phyloP scores from a whole-genome alignment of 2,113 vertebrate species.

The Cepphus grylle region DNA sequence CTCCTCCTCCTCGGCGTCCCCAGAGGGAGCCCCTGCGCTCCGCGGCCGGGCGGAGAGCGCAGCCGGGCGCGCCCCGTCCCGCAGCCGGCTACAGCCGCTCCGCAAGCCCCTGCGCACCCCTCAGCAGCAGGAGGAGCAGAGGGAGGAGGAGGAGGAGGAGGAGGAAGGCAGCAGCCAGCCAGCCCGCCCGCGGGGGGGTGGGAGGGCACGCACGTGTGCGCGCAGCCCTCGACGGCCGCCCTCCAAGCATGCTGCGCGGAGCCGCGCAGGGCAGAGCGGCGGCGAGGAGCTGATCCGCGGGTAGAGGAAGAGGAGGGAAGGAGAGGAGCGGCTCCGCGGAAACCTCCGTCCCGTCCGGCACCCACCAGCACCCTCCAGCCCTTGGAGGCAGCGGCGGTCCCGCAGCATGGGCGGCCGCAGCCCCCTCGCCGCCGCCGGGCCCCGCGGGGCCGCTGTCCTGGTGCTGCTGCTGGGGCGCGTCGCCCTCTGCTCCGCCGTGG shows the following conservation, averaged over 20 bases:
- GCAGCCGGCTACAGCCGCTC: background rate
- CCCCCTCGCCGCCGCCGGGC: background rate
- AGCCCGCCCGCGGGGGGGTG: background rate
- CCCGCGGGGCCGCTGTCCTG: slow-evolving; percentile 16
- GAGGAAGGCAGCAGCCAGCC: background rate
- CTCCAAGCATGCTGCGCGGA: slow-evolving; percentile 20
- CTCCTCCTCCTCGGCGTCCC: background rate
- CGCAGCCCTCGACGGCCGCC: slow-evolving; percentile 17
- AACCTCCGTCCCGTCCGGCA: background rate
- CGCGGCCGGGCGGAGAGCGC: background rate
- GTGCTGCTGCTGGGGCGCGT: slow-evolving; percentile 21
- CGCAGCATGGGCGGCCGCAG: slow-evolving; percentile 9
- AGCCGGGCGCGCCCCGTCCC: slow-evolving; percentile 10
- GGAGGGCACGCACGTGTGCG: background rate
- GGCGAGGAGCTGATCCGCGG: background rate
- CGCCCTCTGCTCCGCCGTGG: slow-evolving; percentile 21
- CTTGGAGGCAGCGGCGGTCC: background rate
- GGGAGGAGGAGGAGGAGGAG: background rate
- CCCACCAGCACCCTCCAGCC: background rate
- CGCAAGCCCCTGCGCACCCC: background rate
- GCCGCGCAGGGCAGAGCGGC: background rate
- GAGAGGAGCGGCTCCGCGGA: background rate
- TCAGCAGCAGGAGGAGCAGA: background rate
- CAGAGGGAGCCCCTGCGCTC: slow-evolving; percentile 52
- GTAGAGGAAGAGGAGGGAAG: background rate